Percentiles rank a stretch among this genome's conserved stretches.
phyloP scores from a whole-genome alignment of 2,113 vertebrate species.

The Apodemus speciosus region DNA sequence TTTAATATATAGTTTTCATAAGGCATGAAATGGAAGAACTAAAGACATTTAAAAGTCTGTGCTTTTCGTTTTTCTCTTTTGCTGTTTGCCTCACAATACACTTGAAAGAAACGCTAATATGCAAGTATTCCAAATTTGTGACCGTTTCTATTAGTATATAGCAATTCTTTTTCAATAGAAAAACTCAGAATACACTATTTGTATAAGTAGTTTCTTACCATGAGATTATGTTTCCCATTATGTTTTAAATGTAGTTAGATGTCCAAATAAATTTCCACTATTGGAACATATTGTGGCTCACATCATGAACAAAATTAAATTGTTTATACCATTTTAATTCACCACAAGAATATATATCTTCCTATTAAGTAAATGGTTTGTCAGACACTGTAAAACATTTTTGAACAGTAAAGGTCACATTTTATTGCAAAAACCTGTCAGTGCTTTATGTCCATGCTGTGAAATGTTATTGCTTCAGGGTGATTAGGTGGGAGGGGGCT shows the following conservation, averaged over 20 bases:
- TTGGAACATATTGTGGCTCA: slow-evolving; percentile 41
- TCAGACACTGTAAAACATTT: slow-evolving; percentile 71
- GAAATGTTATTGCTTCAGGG: slow-evolving; percentile 76
- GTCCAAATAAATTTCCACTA: slow-evolving; percentile 25
- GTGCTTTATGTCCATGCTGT: slow-evolving; percentile 75
- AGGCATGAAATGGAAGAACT: slow-evolving; percentile 45
- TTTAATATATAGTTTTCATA: slow-evolving; percentile 48
- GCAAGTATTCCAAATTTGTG: background rate
- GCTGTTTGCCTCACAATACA: slow-evolving; percentile 51
- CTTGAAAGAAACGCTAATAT: slow-evolving; percentile 39
- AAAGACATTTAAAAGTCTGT: slow-evolving; percentile 51
- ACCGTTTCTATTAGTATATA: slow-evolving; percentile 7
- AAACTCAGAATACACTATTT: background rate
- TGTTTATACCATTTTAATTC: slow-evolving; percentile 71
- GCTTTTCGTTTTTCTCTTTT: slow-evolving; percentile 52
- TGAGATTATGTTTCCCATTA: background rate
- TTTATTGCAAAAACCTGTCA: slow-evolving; percentile 78
- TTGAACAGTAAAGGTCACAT: slow-evolving; percentile 75
- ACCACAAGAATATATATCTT: slow-evolving; percentile 65
- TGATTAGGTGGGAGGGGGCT: slow-evolving; percentile 53
- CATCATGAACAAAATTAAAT: slow-evolving; percentile 49
- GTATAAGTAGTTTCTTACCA: background rate
- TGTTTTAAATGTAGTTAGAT: background rate
- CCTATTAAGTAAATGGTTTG: slow-evolving; percentile 70
- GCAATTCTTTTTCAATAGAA: slow-evolving; percentile 36